Percentiles rank a stretch among this genome's conserved stretches.
phyloP scores from a whole-genome alignment of 2,113 vertebrate species.

The Platysteira castanea region DNA sequence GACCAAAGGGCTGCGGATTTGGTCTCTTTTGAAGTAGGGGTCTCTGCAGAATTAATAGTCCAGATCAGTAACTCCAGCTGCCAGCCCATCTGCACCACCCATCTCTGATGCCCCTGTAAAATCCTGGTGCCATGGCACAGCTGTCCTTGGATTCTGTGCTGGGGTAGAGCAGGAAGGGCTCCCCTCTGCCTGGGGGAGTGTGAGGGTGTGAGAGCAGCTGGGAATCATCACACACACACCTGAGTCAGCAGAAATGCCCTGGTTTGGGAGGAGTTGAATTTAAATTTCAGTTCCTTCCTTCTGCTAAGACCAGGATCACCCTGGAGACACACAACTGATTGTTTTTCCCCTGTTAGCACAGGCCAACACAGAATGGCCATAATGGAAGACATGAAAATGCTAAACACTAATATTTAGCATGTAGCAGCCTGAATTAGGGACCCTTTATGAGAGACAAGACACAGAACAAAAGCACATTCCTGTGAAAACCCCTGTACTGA shows the following conservation, averaged over 20 bases:
- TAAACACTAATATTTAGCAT: neutral
- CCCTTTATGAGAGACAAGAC: neutral
- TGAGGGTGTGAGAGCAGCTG: neutral
- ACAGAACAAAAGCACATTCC: neutral
- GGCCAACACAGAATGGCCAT: neutral
- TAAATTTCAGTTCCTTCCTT: neutral
- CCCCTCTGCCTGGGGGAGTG: neutral
- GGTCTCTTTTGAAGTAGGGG: neutral
- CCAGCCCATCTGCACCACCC: neutral
- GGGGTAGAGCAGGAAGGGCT: neutral
- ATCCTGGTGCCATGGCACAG: neutral
- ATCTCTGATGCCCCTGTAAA: neutral
- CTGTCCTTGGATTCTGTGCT: neutral
- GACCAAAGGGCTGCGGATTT: neutral
- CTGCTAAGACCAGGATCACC: neutral
- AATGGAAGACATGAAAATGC: neutral
- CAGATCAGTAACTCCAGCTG: neutral
- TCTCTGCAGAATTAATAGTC: neutral
- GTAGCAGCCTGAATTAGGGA: neutral
- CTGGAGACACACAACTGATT: neutral
- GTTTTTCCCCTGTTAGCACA: neutral
- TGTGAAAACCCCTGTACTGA: neutral
- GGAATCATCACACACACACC: neutral
- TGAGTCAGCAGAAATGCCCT: conserved; percentile 7
- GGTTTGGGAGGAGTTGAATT: neutral